Conservation (phyloP, 37 sponge, comb jelly and placozoan species). For the Axinella damicornis region DNA sequence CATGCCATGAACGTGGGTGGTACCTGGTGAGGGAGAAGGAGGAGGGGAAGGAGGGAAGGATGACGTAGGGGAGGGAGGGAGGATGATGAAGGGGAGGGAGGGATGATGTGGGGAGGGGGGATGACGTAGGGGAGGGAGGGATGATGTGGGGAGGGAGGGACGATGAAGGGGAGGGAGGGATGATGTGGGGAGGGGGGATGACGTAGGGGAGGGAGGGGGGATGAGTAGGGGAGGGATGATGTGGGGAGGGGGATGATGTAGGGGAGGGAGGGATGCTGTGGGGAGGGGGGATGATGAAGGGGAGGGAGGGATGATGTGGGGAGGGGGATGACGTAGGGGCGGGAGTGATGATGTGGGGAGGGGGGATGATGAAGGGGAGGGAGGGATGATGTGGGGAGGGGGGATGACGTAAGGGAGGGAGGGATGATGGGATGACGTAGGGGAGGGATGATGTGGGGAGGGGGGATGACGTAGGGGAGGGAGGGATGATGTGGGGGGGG, state of each 20-base stretch:
- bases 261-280: no score
- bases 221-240: neutral
- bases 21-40: neutral
- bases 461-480: neutral
- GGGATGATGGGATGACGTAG: no score
- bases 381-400: neutral
- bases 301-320: neutral
- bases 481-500: no score
- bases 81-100: conserved; percentile 23
- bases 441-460: neutral
- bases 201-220: neutral
- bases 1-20: conserved; percentile 18
- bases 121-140: conserved; percentile 2
- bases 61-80: neutral
- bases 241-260: no score
- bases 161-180: neutral
- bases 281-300: neutral
- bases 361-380: neutral
- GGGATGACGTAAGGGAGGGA: no score
- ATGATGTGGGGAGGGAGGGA: conserved; percentile 3
- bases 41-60: neutral
- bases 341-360: neutral
- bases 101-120: no score
- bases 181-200: conserved; percentile 1
- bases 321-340: no score